Base-by-base conservation (phyloP, 2,797 vertebrate genomes). In the Podarcis lilfordi region DNA sequence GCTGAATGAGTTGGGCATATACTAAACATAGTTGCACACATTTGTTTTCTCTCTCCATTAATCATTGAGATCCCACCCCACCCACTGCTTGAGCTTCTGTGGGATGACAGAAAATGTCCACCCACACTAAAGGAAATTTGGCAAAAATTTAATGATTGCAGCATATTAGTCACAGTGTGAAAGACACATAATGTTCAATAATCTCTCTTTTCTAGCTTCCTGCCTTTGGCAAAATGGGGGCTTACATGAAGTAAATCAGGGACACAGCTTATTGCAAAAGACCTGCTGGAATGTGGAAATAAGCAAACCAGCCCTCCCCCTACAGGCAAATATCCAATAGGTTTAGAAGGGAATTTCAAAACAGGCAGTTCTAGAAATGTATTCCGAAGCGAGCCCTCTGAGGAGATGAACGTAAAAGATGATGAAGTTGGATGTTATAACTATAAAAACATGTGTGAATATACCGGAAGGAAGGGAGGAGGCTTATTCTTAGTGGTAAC, bases 331-430 rank as follows among this genome's bases (percentile, higher is more conserved):
- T 79, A 9, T 0, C 69, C 71, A 69, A 23, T 83, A 84, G 66
- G 66, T 83, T 43, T 66, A 86, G 87, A 88, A 89, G 76, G 81
- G 88, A 85, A 92, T 81, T 92, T 90, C 91, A 86, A 93, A 86
- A 71, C 89, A 91, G 87, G 85, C 90, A 84, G 89, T 83, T 88
- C 45, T 88, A 81, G 82, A 91, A 90, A 88, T 84, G 19, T 55
- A 80, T 77, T 91, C 90, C 88, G 74, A 81, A 87, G 82, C 45
- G 68, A 68, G 91, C 86, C 80, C 89, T 61, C 92, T 55, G 78
- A 78, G 84, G 92, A 89, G 86, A 93, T 89, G 78, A 81, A 85
- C 84, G 90, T 94, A 72, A 75, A 85, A 91, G 91, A 71, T 91
- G 88, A 91, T 86, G 89, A 69, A 92, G 84, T 91, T 76, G 76